phyloP scores from a whole-genome alignment of 1,140 invertebrate species.

The Megalopta genalis region DNA sequence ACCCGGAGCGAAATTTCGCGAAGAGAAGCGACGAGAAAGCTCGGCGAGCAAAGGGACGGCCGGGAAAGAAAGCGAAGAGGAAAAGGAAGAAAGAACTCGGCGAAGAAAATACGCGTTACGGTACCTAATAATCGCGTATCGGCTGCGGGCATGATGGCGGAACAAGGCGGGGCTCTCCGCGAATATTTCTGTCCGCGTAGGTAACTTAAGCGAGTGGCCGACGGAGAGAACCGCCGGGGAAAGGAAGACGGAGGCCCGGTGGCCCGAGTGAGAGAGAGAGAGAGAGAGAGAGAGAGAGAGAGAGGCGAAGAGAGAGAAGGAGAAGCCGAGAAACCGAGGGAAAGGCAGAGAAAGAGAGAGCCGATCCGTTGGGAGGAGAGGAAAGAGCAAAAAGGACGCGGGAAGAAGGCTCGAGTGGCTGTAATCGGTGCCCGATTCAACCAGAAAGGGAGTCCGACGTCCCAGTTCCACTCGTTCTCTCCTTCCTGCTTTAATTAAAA shows the following conservation, averaged over 20 bases:
- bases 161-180: slow-evolving; percentile 63
- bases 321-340: no score
- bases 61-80: no score
- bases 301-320: neutral
- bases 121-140: slow-evolving; percentile 75
- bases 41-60: slow-evolving; percentile 19
- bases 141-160: slow-evolving; percentile 61
- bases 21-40: slow-evolving; percentile 4
- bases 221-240: slow-evolving; percentile 37
- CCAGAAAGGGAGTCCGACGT: slow-evolving; percentile 60
- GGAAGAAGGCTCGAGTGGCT: neutral
- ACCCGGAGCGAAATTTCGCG: neutral
- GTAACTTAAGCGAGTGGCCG: slow-evolving; percentile 51
- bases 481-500: slow-evolving; percentile 68
- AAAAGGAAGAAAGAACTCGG: slow-evolving; percentile 16
- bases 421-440: slow-evolving; percentile 58
- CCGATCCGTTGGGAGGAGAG: slow-evolving; percentile 22
- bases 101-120: slow-evolving; percentile 66
- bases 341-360: slow-evolving; percentile 2
- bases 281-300: neutral
- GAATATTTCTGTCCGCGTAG: slow-evolving; percentile 65
- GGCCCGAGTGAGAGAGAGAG: neutral
- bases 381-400: slow-evolving; percentile 31
- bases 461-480: slow-evolving; percentile 55
- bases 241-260: neutral